Evolutionary conservation across 2,113 vertebrate species (phyloP).

Genomic region (Percopsis transmontana): DNA sequence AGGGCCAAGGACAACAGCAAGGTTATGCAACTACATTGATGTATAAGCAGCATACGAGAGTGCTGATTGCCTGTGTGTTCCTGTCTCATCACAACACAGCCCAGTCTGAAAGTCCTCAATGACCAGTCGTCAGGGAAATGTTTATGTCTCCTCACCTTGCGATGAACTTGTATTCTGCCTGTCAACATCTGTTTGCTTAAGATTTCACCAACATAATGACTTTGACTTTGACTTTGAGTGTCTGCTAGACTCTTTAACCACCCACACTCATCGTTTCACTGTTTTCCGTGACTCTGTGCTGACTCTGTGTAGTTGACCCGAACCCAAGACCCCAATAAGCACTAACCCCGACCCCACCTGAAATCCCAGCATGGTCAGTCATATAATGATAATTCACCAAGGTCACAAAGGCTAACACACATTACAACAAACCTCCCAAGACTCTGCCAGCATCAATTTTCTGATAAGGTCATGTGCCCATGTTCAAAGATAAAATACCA

Average conservation of each 20-base stretch:
- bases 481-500: constrained; percentile 5
- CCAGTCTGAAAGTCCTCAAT: constrained; percentile 58
- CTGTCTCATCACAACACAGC: constrained; percentile 47
- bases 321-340: constrained; percentile 64
- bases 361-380: constrained; percentile 45
- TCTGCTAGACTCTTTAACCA: constrained; percentile 64
- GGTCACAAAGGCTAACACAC: constrained; percentile 44
- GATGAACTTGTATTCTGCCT: constrained; percentile 68
- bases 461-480: not conserved
- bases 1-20: constrained; percentile 70
- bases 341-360: constrained; percentile 1
- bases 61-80: constrained; percentile 38
- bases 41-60: constrained; percentile 54
- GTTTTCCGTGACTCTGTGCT: constrained; percentile 57
- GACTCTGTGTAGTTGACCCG: constrained; percentile 71
- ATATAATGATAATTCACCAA: constrained; percentile 59
- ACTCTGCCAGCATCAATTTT: constrained; percentile 15
- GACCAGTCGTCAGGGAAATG: constrained; percentile 52
- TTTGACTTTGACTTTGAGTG: constrained; percentile 49
- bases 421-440: constrained; percentile 41
- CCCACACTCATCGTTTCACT: constrained; percentile 68
- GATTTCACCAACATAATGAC: constrained; percentile 62
- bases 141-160: constrained; percentile 69
- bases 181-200: constrained; percentile 70
- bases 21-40: constrained; percentile 63